phyloP scores from a whole-genome alignment of 2,797 vertebrate species.

The Podarcis siculus region DNA sequence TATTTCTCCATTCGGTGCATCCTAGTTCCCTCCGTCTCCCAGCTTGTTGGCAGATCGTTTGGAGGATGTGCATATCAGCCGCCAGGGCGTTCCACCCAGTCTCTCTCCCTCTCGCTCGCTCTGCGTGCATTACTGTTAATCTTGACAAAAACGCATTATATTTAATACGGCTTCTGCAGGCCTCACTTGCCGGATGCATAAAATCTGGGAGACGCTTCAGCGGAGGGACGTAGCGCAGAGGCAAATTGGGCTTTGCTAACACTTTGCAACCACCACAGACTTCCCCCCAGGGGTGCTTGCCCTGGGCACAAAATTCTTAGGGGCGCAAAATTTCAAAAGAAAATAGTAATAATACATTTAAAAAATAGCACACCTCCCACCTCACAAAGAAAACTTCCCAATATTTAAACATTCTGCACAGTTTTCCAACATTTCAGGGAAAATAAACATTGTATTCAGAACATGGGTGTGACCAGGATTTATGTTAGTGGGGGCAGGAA shows the following conservation, averaged over 20 bases:
- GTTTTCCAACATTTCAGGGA: neutral
- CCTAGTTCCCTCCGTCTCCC: slow-evolving; percentile 48
- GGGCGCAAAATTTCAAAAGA: too few relatives aligned
- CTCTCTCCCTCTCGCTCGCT: neutral
- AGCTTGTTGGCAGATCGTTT: slow-evolving; percentile 24
- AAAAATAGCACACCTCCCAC: neutral
- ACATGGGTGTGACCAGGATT: too few relatives aligned
- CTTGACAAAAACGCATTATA: slow-evolving; percentile 34
- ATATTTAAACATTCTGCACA: neutral
- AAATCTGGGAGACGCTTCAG: neutral
- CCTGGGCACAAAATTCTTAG: neutral
- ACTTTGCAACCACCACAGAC: neutral
- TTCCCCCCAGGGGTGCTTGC: neutral
- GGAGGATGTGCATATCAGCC: slow-evolving; percentile 61
- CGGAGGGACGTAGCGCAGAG: neutral
- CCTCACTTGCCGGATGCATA: slow-evolving; percentile 30
- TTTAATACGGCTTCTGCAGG: neutral
- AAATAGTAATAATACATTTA: neutral
- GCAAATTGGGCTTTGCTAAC: neutral
- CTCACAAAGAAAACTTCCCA: neutral
- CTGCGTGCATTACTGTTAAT: slow-evolving; percentile 27
- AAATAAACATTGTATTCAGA: neutral
- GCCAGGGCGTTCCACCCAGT: slow-evolving; percentile 27
- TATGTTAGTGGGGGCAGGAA: too few relatives aligned
- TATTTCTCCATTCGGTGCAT: slow-evolving; percentile 24